Conservation (phyloP, 2,113 vertebrate genomes). For the Ornithorhynchus anatinus region DNA sequence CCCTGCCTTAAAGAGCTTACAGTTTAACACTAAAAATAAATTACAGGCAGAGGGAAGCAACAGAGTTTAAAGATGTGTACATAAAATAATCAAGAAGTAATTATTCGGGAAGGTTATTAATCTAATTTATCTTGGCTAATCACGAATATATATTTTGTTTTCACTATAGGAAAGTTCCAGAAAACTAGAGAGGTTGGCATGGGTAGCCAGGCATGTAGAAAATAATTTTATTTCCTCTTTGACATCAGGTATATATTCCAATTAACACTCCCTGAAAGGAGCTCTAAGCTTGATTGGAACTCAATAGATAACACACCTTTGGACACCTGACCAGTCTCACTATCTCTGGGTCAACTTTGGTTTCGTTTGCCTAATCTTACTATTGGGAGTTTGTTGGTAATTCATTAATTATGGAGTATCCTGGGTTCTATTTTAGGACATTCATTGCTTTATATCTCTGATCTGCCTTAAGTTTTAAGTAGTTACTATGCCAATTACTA, state of each 20-base stretch:
- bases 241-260: too few relatives aligned
- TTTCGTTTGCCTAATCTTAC: background rate
- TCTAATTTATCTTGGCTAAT: background rate
- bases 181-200: background rate
- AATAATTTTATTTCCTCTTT: too few relatives aligned
- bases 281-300: too few relatives aligned
- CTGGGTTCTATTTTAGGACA: background rate
- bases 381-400: background rate
- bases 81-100: background rate
- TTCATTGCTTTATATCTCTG: background rate
- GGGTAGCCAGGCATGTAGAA: too few relatives aligned
- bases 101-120: background rate
- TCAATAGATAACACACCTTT: background rate
- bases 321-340: background rate
- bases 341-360: background rate
- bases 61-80: too few relatives aligned
- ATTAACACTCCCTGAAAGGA: too few relatives aligned
- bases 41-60: too few relatives aligned
- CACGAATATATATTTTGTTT: background rate
- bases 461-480: background rate
- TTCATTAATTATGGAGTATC: background rate
- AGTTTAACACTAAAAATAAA: too few relatives aligned
- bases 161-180: background rate
- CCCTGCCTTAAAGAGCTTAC: too few relatives aligned
- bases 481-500: background rate